Percentiles rank a stretch among this genome's conserved stretches.
These are phyloP conservation scores for Hoplostethus mediterraneus DNA, from an alignment of 2,797 vertebrate genomes.

Conservation along the genomic window DNA sequence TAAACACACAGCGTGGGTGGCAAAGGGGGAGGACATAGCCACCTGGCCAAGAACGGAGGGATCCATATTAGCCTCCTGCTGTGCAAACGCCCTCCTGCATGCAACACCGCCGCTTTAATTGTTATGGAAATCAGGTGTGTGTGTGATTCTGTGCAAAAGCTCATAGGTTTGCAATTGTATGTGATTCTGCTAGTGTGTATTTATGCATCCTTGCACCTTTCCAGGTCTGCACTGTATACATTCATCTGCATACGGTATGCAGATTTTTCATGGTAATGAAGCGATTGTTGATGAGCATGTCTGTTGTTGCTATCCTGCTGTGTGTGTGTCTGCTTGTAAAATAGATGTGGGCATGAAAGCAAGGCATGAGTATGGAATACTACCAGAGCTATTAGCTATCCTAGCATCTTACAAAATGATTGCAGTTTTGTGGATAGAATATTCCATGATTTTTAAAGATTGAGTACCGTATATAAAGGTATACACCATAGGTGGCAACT, in stretches of 20 bases:
- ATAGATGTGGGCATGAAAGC: not conserved
- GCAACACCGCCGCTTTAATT: conserved; percentile 73
- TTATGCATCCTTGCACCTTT: not conserved
- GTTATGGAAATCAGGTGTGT: conserved; percentile 78
- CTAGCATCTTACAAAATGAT: no score
- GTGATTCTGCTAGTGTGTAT: not conserved
- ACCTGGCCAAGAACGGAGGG: conserved; percentile 72
- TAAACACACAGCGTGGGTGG: conserved; percentile 32
- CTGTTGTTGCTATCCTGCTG: conserved; percentile 7
- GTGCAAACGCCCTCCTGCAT: conserved; percentile 73
- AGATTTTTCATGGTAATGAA: conserved; percentile 28
- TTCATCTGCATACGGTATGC: conserved; percentile 20
- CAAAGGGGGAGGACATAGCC: conserved; percentile 51
- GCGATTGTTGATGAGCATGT: conserved; percentile 16
- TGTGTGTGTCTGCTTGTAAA: no score
- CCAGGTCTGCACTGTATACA: conserved; percentile 1
- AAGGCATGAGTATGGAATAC: not conserved
- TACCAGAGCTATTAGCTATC: not conserved
- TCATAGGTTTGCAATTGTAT: not conserved
- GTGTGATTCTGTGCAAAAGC: not conserved
- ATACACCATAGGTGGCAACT: no score
- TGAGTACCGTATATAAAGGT: not conserved
- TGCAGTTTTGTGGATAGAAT: not conserved
- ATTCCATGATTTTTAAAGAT: not conserved
- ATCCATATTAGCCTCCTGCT: conserved; percentile 76